These are phyloP conservation scores for fruit fly (Drosophila melanogaster) DNA, from an alignment of 1,140 invertebrate genomes.

Conservation along the genomic window DNA sequence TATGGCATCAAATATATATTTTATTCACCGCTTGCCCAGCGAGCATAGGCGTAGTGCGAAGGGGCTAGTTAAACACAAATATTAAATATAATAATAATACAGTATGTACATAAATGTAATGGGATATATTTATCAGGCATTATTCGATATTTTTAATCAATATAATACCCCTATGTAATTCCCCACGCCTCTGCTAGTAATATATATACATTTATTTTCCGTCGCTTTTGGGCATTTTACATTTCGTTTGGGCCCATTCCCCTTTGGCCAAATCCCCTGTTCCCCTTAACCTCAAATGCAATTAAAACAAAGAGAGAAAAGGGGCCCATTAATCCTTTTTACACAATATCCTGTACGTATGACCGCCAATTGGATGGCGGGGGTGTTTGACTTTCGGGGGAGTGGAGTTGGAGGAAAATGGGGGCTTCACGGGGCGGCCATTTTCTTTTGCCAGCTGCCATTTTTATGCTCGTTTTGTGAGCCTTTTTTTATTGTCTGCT, in stretches of 20 bases:
- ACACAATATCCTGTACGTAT: conserved; percentile 76
- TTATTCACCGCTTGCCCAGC: conserved; percentile 52
- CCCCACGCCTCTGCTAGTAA: conserved; percentile 15
- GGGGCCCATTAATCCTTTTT: conserved; percentile 79
- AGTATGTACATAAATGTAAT: no score
- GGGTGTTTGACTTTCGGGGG: not conserved
- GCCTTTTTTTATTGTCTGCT: conserved; percentile 52
- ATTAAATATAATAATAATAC: not conserved
- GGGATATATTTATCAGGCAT: not conserved
- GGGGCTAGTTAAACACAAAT: not conserved
- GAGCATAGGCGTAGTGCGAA: not conserved
- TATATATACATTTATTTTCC: conserved; percentile 51
- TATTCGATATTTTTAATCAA: not conserved
- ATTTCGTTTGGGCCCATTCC: conserved; percentile 46
- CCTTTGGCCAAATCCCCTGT: conserved; percentile 29
- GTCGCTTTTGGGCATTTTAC: conserved; percentile 67
- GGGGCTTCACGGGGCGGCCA: conserved; percentile 60
- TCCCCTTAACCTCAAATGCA: conserved; percentile 55
- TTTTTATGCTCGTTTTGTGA: conserved; percentile 77
- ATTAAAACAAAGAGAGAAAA: conserved; percentile 75
- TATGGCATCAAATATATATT: conserved; percentile 76
- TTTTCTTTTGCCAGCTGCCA: conserved; percentile 80
- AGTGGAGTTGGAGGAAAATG: not conserved
- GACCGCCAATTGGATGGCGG: conserved; percentile 45
- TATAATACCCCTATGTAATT: not conserved